Evolutionary conservation across 2,113 vertebrate genomes (phyloP).

Genomic region (Oreochromis niloticus): DNA sequence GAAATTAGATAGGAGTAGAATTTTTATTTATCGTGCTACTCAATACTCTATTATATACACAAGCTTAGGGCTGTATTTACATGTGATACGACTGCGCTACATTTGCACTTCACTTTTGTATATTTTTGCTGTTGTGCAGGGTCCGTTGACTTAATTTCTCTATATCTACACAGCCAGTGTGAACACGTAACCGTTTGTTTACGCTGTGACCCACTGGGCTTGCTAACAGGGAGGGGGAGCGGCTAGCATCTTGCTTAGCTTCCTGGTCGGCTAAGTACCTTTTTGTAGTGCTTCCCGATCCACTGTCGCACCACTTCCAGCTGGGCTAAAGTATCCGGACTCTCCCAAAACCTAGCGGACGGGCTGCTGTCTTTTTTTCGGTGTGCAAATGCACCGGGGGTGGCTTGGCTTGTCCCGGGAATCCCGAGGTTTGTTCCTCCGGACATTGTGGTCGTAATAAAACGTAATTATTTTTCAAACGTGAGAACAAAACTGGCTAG

Average conservation of each 20-base stretch:
- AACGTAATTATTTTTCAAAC: slow-evolving; percentile 16
- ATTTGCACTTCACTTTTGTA: background rate
- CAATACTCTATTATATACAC: background rate
- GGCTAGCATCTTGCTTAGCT: slow-evolving; percentile 31
- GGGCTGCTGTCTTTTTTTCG: slow-evolving; percentile 84
- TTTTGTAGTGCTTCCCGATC: slow-evolving; percentile 92
- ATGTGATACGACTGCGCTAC: background rate
- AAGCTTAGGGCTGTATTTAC: background rate
- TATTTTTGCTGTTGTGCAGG: background rate
- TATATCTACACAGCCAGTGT: background rate
- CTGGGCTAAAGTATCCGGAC: slow-evolving; percentile 82
- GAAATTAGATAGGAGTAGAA: background rate
- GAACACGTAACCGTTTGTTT: slow-evolving; percentile 34
- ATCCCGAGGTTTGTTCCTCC: slow-evolving; percentile 51
- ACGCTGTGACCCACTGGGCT: slow-evolving; percentile 12
- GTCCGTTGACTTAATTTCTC: background rate
- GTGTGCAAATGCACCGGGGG: slow-evolving; percentile 35
- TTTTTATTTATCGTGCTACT: background rate
- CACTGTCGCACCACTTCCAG: slow-evolving; percentile 84
- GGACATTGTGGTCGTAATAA: slow-evolving; percentile 64
- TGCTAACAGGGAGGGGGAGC: slow-evolving; percentile 22
- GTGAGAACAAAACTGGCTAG: slow-evolving; percentile 54
- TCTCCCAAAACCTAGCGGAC: slow-evolving; percentile 85
- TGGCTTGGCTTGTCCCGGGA: slow-evolving; percentile 50
- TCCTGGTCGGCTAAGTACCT: slow-evolving; percentile 70